A percentile compares a stretch with the other conserved stretches of the same genome.
phyloP scores from a whole-genome alignment of 2,797 vertebrate genomes.

The Toxotes lorentzi region DNA sequence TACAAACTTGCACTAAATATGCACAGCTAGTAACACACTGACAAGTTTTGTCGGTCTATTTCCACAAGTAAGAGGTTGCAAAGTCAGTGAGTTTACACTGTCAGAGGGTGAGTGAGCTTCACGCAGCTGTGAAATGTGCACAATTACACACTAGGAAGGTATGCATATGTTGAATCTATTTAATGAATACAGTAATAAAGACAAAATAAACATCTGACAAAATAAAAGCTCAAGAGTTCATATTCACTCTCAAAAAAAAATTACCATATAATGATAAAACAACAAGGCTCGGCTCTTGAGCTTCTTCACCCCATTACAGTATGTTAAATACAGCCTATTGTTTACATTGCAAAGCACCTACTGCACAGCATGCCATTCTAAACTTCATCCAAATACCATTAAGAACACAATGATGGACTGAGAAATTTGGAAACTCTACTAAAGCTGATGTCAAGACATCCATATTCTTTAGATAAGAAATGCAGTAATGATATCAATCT shows the following conservation, averaged over 20 bases:
- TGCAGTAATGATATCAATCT: too few species aligned
- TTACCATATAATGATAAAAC: too few species aligned
- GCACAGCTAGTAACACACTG: slow-evolving; percentile 9
- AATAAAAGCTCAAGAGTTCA: not conserved
- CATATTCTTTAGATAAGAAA: not conserved
- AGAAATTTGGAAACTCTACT: not conserved
- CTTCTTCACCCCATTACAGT: not conserved
- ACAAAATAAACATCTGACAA: not conserved
- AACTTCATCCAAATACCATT: not conserved
- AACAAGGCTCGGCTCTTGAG: not conserved
- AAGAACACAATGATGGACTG: not conserved
- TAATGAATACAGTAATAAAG: not conserved
- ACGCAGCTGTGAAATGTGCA: not conserved
- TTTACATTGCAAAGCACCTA: not conserved
- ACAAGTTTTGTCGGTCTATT: not conserved
- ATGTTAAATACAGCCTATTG: not conserved
- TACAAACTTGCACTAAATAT: slow-evolving; percentile 16
- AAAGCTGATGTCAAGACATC: not conserved
- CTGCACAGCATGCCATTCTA: not conserved
- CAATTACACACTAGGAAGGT: not conserved
- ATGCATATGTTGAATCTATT: not conserved
- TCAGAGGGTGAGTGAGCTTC: not conserved
- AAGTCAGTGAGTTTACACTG: not conserved
- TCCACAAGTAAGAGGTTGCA: not conserved
- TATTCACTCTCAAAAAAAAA: not conserved